phyloP scores from a whole-genome alignment of 2,888 invertebrate species.

The Catotricha subobsoleta region DNA sequence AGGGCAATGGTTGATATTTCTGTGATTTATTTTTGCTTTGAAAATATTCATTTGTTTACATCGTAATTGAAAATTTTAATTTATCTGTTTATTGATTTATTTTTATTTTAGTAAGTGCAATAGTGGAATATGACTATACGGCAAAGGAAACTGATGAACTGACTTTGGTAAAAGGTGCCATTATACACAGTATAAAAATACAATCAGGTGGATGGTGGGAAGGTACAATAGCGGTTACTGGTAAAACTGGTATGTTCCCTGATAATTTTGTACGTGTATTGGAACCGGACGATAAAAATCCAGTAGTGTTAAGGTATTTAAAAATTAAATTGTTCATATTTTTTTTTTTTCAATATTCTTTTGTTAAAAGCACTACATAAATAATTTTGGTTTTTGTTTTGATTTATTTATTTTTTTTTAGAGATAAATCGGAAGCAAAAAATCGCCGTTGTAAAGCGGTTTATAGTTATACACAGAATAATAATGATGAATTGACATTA shows the following conservation, averaged over 20 bases:
- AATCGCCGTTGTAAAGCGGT: conserved; percentile 62
- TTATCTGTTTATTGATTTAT: too few species aligned
- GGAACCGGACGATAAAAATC: conserved; percentile 21
- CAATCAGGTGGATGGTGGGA: conserved; percentile 82
- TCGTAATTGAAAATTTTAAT: not conserved
- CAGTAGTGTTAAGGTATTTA: conserved; percentile 29
- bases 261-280: conserved; percentile 74
- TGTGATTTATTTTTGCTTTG: too few species aligned
- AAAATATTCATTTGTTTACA: too few species aligned
- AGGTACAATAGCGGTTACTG: conserved; percentile 51
- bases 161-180: conserved; percentile 63
- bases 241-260: conserved; percentile 76
- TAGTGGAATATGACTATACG: conserved; percentile 72
- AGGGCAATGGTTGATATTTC: too few species aligned
- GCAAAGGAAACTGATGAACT: conserved; percentile 77
- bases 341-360: not conserved
- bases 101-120: conserved; percentile 49
- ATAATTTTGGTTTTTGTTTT: conserved; percentile 1
- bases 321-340: not conserved
- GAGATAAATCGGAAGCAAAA: conserved; percentile 28
- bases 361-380: not conserved
- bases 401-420: conserved; percentile 16
- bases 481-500: conserved; percentile 81
- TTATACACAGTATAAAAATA: conserved; percentile 60
- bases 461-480: conserved; percentile 81